Conservation (phyloP, 1,140 invertebrate species). For the Magallana angulata region DNA sequence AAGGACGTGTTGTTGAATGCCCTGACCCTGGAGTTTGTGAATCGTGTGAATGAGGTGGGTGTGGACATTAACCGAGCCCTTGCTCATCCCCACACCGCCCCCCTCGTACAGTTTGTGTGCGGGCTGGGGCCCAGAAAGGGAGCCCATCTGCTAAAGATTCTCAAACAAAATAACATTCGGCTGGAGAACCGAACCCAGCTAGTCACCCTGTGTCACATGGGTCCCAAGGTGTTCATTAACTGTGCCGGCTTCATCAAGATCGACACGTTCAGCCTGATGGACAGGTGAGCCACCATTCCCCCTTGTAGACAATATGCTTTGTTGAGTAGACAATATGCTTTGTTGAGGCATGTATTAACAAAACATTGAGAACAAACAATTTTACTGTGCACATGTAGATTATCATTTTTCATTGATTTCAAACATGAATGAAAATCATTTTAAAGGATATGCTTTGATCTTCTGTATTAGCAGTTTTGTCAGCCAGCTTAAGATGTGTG, state of each 20-base stretch:
- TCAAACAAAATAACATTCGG: constrained; percentile 95
- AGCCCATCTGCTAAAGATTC: constrained; percentile 88
- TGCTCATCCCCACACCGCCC: constrained; percentile 90
- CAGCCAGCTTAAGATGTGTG: too few species aligned
- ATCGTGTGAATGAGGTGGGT: constrained; percentile 97
- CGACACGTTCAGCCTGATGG: constrained; percentile 95
- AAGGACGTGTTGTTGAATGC: constrained; percentile 93
- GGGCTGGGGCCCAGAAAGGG: constrained; percentile 97
- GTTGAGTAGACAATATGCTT: too few species aligned
- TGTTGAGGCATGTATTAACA: too few species aligned
- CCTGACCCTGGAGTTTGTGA: constrained; percentile 94
- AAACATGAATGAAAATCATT: too few species aligned
- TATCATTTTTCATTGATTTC: too few species aligned
- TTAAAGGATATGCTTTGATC: too few species aligned
- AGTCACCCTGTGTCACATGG: constrained; percentile 97
- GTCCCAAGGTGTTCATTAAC: constrained; percentile 99
- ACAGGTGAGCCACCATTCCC: constrained; percentile 81
- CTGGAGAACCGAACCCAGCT: constrained; percentile 97
- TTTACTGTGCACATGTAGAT: too few species aligned
- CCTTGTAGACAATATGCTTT: too few species aligned
- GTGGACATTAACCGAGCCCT: constrained; percentile 97
- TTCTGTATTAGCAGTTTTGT: too few species aligned
- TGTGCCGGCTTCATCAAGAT: constrained; percentile 99
- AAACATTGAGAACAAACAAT: too few species aligned
- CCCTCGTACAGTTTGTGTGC: constrained; percentile 97